Evolutionary conservation across 2,888 invertebrate genomes (phyloP), one percentile per base, ranked within the genome.

Genomic region (Formica aserva): DNA sequence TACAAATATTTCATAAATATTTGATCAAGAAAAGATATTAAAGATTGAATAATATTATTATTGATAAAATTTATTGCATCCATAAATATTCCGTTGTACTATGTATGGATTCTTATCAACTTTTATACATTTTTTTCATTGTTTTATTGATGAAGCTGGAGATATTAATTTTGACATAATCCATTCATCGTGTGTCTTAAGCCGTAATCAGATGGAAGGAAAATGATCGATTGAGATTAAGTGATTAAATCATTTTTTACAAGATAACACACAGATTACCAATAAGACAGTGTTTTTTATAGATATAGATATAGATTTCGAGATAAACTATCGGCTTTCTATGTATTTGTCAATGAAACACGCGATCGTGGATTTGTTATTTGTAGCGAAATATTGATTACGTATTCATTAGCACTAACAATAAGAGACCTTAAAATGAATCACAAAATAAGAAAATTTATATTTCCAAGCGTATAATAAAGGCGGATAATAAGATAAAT

Each of bases 141-240:
- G 26, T 32, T 69, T 71, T 71, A 9, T 71, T 71, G 3, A 48
- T 52, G 2, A 71, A 71, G 32, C 8, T 71, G 1, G 8, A 69
- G 22, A 35, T 71, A 26, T 18, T 55, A 15, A 55, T 55, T 55
- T 69, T 35, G 15, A 35, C 22, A 13, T 69, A 52, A 71, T 71
- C 6, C n/a, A 22, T 8, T 32, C 4, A 8, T 11, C 0, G n/a
- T 55, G 4, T 38, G 8, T 71, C 35, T 26, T 32, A 6, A 15
- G 8, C 1, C 52, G 9, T 38, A 18, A 55, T 71, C 22, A 15
- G 22, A 35, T 15, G 22, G 6, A 57, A 72, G 15, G 26, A 18
- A 29, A 22, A 1, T 55, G 22, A n/a, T 9, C 3, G 55, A 55
- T 55, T 55, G 9, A 55, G 9, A 55, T 5, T 55, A 9, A n/a